Evolutionary conservation across 2,888 invertebrate genomes (phyloP).

Genomic region (Branchipolynoe longqiensis): DNA sequence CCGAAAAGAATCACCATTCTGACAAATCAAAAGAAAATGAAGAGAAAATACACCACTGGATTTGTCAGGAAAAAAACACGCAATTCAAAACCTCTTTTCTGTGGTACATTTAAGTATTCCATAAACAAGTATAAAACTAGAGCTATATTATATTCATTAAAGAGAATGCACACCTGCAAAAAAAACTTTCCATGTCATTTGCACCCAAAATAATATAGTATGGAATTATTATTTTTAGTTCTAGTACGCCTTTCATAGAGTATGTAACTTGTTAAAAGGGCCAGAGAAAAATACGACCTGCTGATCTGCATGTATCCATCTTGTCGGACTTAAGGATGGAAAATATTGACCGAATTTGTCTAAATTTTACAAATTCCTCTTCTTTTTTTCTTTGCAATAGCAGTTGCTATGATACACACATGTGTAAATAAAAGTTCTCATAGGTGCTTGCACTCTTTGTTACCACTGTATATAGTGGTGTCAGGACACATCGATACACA

Average conservation of each 20-base stretch:
- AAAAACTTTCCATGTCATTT: neutral
- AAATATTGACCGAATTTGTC: slow-evolving; percentile 17
- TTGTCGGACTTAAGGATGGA: neutral
- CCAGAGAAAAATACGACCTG: slow-evolving; percentile 41
- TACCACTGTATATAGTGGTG: too few relatives aligned
- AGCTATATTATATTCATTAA: slow-evolving; percentile 42
- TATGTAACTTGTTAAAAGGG: neutral
- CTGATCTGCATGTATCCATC: neutral
- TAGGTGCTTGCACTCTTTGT: too few relatives aligned
- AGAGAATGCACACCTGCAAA: slow-evolving; percentile 24
- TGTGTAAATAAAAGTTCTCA: slow-evolving; percentile 11
- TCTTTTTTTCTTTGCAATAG: neutral
- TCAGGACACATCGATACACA: slow-evolving; percentile 10
- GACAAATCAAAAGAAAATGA: too few relatives aligned
- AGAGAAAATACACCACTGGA: too few relatives aligned
- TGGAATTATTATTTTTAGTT: too few relatives aligned
- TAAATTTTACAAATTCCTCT: neutral
- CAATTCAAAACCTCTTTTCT: too few relatives aligned
- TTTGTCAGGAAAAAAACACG: too few relatives aligned
- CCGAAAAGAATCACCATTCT: too few relatives aligned
- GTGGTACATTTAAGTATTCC: too few relatives aligned
- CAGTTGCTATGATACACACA: neutral
- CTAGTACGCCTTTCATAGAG: too few relatives aligned
- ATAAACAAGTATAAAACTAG: slow-evolving; percentile 51
- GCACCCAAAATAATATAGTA: too few relatives aligned